Evolutionary conservation across 2,113 vertebrate genomes (phyloP), one percentile per base, ranked within the genome.

Genomic region (Misgurnus anguillicaudatus): DNA sequence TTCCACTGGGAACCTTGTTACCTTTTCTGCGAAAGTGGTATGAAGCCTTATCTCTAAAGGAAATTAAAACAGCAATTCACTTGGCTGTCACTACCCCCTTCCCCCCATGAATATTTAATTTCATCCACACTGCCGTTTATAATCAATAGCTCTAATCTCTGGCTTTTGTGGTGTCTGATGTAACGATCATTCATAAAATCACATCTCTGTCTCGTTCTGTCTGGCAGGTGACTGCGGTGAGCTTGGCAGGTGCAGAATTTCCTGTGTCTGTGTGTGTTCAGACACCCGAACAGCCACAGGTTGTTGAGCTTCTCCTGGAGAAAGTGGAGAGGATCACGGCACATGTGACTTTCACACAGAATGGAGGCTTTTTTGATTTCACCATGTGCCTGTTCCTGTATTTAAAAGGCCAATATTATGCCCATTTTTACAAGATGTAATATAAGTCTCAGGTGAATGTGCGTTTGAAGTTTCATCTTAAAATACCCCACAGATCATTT

Each of bases 11-110:
- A 82, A 74, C 9, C 86, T 93, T 0, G 48, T 74, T 0, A 36
- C 92, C 13, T 60, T 91, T 36, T 93, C 92, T 6, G 95, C 95
- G 88, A 94, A 93, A 85, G 94, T 99, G 95, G 97, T 98, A 91
- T 63, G 83, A 80, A 55, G 14, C 53, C 1, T 5, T 55, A 7
- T 55, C 53, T 55, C 1, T 51, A 14, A 14, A 24, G 9, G 39
- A 51, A 19, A 68, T 36, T 38, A 38, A 14, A 69, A 63, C 53
- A 41, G 24, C n/a, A 38, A 45, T 48, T 68, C 17, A 31, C 19
- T 53, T 68, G 13, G 24, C 53, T 21, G 36, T 42, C 38, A 9
- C 6, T 41, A 41, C 19, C 6, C 10, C 6, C 17, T 51, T 36
- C n/a, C 31, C n/a, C 10, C 11, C 36, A 21, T 58, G 38, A 58